Evolutionary conservation across 1,140 invertebrate species (phyloP).

Genomic region (Platorchestia sp.): DNA sequence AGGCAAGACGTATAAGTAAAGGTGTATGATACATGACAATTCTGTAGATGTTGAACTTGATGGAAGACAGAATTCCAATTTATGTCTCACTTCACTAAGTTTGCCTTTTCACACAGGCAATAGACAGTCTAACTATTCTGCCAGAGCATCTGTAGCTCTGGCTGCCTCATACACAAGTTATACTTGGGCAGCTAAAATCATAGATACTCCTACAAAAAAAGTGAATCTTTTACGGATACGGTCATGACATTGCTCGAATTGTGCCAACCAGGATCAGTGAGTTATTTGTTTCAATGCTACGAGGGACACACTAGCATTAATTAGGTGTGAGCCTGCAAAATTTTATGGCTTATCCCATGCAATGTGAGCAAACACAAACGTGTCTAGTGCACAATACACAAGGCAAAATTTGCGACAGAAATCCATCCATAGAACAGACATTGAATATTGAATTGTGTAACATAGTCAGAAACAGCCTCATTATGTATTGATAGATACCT

Average conservation of each 20-base stretch:
- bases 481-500: neutral
- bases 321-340: neutral
- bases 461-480: neutral
- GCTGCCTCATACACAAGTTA: no score
- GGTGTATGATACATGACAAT: neutral
- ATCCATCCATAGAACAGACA: no score
- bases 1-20: no score
- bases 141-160: no score
- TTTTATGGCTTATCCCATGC: neutral
- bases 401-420: neutral
- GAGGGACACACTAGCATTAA: neutral
- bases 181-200: no score
- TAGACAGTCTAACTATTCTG: no score
- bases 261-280: neutral
- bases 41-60: neutral
- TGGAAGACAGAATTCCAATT: neutral
- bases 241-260: neutral
- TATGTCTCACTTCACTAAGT: neutral
- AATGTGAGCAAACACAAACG: neutral
- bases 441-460: neutral
- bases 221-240: no score
- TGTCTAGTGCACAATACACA: neutral
- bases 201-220: no score
- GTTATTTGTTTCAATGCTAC: neutral
- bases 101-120: neutral